Evolutionary conservation across 2,888 invertebrate genomes (phyloP).

Genomic region (Agonopterix arenella): DNA sequence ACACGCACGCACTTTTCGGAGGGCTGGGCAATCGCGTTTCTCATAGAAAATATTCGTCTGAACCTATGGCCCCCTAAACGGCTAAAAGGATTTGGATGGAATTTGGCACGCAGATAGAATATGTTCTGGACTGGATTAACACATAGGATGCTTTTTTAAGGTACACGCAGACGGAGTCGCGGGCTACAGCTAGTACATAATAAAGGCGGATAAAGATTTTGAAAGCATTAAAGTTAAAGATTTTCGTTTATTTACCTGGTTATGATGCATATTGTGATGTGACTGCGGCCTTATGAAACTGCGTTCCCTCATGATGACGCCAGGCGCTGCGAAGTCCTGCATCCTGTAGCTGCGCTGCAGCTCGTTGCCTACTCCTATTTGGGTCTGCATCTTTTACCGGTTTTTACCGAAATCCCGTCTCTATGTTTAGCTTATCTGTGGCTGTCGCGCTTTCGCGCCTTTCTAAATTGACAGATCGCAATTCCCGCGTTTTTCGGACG

Average conservation of each 20-base stretch:
- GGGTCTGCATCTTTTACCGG: conserved; percentile 54
- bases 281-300: conserved; percentile 82
- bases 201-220: too few relatives aligned
- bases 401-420: neutral
- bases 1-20: too few relatives aligned
- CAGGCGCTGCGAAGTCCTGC: conserved; percentile 74
- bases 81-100: too few relatives aligned
- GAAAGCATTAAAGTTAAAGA: too few relatives aligned
- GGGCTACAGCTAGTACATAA: too few relatives aligned
- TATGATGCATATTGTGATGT: conserved; percentile 75
- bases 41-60: too few relatives aligned
- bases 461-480: conserved; percentile 9
- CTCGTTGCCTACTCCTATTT: conserved; percentile 60
- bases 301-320: conserved; percentile 81
- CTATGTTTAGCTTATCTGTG: conserved; percentile 5
- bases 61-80: too few relatives aligned
- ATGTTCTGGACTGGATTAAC: too few relatives aligned
- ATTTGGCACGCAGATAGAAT: too few relatives aligned
- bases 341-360: conserved; percentile 72
- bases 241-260: conserved; percentile 46
- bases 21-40: too few relatives aligned
- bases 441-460: neutral
- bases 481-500: conserved; percentile 3
- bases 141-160: too few relatives aligned
- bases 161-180: too few relatives aligned